These are phyloP conservation scores for Triplophysa bombifrons DNA, from an alignment of 2,797 vertebrate species.

Conservation along the genomic window DNA sequence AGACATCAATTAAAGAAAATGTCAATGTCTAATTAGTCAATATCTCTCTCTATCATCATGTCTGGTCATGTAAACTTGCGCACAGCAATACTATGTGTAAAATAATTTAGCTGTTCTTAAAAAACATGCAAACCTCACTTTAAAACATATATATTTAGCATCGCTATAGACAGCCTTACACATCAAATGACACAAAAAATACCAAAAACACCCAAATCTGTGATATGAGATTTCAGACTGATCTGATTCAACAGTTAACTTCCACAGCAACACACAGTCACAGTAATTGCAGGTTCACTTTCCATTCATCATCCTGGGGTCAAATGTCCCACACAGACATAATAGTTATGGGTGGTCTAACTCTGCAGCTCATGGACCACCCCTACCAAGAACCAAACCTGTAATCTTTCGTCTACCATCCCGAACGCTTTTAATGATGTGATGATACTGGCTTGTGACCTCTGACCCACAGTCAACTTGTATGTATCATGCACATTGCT, in stretches of 20 bases:
- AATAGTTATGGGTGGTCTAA: not conserved
- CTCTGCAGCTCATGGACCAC: not conserved
- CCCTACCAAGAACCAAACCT: conserved; percentile 10
- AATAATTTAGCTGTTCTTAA: not conserved
- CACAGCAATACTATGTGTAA: not conserved
- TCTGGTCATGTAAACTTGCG: not conserved
- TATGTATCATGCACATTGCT: conserved; percentile 5
- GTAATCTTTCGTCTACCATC: conserved; percentile 1
- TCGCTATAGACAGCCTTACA: too few relatives aligned
- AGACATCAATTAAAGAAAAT: not conserved
- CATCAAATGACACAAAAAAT: too few relatives aligned
- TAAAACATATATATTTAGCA: not conserved
- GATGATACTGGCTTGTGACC: not conserved
- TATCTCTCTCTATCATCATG: not conserved
- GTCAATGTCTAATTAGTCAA: not conserved
- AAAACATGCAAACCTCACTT: not conserved
- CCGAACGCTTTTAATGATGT: not conserved
- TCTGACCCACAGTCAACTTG: conserved; percentile 18
- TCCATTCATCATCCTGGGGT: conserved; percentile 6
- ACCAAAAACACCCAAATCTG: not conserved
- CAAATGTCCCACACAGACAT: not conserved
- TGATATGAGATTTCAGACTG: not conserved
- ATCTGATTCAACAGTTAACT: not conserved
- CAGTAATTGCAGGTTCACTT: not conserved
- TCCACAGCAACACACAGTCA: not conserved